A percentile compares a stretch with the other conserved stretches of the same genome.
These are phyloP conservation scores for Copsychus sechellarum DNA, from an alignment of 2,113 vertebrate species.

Conservation along the genomic window DNA sequence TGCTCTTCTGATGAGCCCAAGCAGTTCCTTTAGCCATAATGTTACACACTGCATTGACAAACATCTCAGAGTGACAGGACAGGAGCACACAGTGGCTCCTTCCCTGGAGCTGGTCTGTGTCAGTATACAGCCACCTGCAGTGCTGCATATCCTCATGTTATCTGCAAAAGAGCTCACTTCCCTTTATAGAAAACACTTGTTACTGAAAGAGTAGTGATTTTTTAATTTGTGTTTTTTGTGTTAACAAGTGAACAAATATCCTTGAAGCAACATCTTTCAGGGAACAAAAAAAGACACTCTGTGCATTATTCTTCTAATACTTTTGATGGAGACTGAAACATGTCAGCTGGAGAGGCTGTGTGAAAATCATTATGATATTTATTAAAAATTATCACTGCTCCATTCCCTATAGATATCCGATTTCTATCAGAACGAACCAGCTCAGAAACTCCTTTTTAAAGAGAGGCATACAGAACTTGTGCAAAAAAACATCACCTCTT, in stretches of 20 bases:
- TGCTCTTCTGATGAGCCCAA: neutral
- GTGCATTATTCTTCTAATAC: neutral
- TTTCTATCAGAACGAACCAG: neutral
- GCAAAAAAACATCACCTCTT: neutral
- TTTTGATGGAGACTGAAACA: neutral
- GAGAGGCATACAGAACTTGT: fast-evolving
- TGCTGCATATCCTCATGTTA: fast-evolving
- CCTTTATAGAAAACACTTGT: neutral
- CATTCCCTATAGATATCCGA: neutral
- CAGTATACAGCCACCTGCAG: neutral
- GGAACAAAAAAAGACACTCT: neutral
- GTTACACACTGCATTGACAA: neutral
- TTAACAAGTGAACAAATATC: neutral
- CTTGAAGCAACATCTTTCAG: neutral
- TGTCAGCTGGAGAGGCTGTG: neutral
- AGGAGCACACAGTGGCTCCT: neutral
- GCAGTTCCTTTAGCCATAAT: neutral
- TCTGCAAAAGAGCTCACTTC: neutral
- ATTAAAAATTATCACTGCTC: neutral
- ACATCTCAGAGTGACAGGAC: neutral
- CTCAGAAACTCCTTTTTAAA: neutral
- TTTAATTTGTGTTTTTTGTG: fast-evolving
- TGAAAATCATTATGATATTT: neutral
- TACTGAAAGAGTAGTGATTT: neutral
- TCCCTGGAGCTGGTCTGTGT: neutral